These are phyloP conservation scores for Apodemus speciosus DNA, from an alignment of 2,113 vertebrate species.

Conservation along the genomic window DNA sequence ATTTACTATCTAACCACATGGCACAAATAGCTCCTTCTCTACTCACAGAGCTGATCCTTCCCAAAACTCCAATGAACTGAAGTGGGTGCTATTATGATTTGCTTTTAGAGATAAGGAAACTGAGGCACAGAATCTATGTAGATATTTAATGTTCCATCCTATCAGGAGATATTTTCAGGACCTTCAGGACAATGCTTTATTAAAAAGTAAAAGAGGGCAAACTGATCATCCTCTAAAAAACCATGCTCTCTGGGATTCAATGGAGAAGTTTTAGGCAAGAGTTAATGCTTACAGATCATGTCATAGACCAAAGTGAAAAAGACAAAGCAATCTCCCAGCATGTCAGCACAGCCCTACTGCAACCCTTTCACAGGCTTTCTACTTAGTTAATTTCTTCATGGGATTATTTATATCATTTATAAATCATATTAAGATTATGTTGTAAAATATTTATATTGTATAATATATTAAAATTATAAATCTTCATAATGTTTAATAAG, in stretches of 20 bases:
- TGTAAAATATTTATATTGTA: neutral
- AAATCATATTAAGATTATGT: neutral
- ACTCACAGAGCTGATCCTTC: neutral
- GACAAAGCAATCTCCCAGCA: neutral
- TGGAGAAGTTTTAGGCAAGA: neutral
- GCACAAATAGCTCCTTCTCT: neutral
- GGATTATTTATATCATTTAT: conserved; percentile 20
- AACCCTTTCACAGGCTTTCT: neutral
- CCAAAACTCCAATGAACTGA: neutral
- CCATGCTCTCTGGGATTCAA: neutral
- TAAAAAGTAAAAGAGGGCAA: neutral
- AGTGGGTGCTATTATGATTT: neutral
- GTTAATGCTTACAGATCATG: neutral
- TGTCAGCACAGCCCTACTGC: neutral
- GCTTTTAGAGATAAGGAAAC: neutral
- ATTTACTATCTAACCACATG: neutral
- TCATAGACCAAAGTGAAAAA: neutral
- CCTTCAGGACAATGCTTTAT: neutral
- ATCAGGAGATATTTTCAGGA: neutral
- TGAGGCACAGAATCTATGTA: neutral
- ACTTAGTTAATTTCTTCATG: conserved; percentile 30
- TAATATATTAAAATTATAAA: conserved; percentile 27
- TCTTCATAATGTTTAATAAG: conserved; percentile 40
- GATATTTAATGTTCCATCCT: neutral
- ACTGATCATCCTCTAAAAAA: neutral